Evolutionary conservation across 2,888 invertebrate genomes (phyloP), one percentile per base, ranked within the genome.

Genomic region (Tricholauxania praeusta): DNA sequence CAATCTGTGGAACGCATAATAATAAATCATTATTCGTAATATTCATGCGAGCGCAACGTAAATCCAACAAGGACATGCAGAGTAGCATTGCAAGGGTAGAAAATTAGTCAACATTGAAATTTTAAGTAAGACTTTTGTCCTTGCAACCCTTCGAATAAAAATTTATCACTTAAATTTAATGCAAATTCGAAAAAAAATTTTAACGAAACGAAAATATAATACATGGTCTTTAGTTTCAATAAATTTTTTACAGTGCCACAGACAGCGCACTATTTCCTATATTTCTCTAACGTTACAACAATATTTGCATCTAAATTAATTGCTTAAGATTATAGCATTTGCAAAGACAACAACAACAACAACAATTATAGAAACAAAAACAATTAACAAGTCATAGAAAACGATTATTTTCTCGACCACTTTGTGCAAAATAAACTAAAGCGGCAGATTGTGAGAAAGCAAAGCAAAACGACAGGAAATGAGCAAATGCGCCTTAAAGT

Each of bases 1-100:
- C 69, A 69, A 59, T 69, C 69, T 49, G 12, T 32, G 32, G 69
- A 69, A 60, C 51, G 69, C 60, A 69, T 60, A 32, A 59, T 60
- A 69, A 69, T 60, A 60, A 60, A 60, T 60, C 48, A 69, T 69
- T 6, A 60, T 60, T 12, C 10, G 10, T 7, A 48, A 55, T 19
- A n/a, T 28, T 47, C 15, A 47, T 57, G 19, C 17, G 53, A n/a
- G 52, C 8, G 3, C 22, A n/a, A 19, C 10, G 57, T 28, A 32
- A 22, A 2, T 39, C 28, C 17, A 14, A 28, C 28, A 39, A 39
- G 39, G 39, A 39, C 10, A 39, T 39, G 39, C 39, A 39, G 39
- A 22, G 60, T 6, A 28, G 60, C 60, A 14, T 10, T 39, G 39
- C 8, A 39, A 39, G 39, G 39, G 39, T 39, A 39, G 39, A 10